Conservation (phyloP, 2,797 vertebrate species). For the Cuniculus paca region DNA sequence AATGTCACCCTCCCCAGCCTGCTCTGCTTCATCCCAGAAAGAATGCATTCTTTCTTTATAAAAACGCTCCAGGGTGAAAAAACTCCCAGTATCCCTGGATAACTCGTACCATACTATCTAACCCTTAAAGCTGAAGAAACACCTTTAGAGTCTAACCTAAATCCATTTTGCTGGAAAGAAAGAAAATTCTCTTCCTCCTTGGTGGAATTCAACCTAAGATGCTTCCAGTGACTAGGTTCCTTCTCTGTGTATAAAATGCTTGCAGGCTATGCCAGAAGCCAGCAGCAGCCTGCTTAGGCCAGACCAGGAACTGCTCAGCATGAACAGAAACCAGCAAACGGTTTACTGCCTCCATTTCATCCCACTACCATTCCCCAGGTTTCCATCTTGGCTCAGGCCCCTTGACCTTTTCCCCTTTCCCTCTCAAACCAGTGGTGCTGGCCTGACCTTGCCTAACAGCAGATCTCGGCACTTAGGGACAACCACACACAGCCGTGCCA, state of each 20-base stretch:
- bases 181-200: background rate
- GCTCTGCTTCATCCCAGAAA: background rate
- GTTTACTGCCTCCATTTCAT: background rate
- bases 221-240: background rate
- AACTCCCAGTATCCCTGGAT: background rate
- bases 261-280: background rate
- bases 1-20: background rate
- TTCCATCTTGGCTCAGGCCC: background rate
- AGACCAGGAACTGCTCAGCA: background rate
- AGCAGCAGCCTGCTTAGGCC: background rate
- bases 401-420: background rate
- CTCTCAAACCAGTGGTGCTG: background rate
- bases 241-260: background rate
- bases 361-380: background rate
- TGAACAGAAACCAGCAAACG: background rate
- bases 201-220: background rate
- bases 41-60: background rate
- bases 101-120: background rate
- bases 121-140: background rate
- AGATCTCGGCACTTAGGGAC: background rate
- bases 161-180: background rate
- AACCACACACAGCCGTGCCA: conserved; percentile 29
- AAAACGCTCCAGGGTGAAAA: background rate
- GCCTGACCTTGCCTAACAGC: background rate
- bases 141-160: background rate